These are phyloP conservation scores for Acestrorhynchus altus DNA, from an alignment of 2,797 vertebrate genomes.

Conservation along the genomic window DNA sequence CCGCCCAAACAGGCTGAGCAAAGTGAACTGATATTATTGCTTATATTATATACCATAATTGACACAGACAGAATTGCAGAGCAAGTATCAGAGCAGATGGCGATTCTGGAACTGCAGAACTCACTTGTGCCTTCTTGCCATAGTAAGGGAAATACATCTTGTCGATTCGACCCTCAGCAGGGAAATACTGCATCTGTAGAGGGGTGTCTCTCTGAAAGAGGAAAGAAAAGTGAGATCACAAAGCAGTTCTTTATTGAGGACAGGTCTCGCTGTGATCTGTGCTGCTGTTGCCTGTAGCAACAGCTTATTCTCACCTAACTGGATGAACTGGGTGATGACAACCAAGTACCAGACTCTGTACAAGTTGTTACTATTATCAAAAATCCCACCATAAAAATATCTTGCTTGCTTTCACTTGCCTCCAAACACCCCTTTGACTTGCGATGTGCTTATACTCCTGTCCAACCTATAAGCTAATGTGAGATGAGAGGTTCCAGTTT, in stretches of 20 bases:
- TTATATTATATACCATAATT: too few relatives aligned
- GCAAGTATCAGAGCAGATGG: background rate
- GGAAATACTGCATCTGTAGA: constrained; percentile 81
- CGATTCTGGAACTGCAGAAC: constrained; percentile 58
- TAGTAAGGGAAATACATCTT: constrained; percentile 95
- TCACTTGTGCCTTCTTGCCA: constrained; percentile 89
- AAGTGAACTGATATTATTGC: too few relatives aligned
- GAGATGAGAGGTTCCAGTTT: background rate
- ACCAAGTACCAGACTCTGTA: constrained; percentile 4
- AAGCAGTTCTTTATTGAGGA: constrained; percentile 5
- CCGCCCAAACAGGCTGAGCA: too few relatives aligned
- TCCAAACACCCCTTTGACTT: background rate
- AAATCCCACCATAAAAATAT: constrained; percentile 3
- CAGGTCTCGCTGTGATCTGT: constrained; percentile 33
- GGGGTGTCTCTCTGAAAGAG: constrained; percentile 73
- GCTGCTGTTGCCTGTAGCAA: constrained; percentile 48
- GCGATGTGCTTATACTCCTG: background rate
- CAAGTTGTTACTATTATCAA: constrained; percentile 22
- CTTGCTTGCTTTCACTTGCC: background rate
- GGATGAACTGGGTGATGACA: constrained; percentile 21
- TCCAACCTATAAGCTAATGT: background rate
- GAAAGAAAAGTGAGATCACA: constrained; percentile 36
- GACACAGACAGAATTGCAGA: background rate
- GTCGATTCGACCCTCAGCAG: constrained; percentile 79
- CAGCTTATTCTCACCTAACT: constrained; percentile 33